Base-by-base conservation (phyloP, 2,797 vertebrate species). In the Pteronotus mesoamericanus region DNA sequence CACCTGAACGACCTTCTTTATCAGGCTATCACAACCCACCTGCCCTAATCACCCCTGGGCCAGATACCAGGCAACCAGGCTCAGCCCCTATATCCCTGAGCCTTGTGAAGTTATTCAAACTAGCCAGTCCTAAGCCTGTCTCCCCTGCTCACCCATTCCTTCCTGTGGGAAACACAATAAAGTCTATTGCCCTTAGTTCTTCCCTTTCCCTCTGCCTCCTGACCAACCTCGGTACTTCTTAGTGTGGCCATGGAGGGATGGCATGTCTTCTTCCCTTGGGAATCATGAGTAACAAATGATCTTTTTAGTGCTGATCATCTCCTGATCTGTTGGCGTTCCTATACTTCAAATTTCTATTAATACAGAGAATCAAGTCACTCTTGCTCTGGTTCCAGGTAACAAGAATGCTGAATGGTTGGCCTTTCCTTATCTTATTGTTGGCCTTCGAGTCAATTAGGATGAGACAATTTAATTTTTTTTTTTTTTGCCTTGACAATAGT, bases 161-260 rank as follows among this genome's bases (percentile, higher is more conserved):
- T 14, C 26, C 55, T 2, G 2, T 2, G 10, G 48, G 26, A 32
- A 66, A 34, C 21, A 24, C 34, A 24, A 9, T 22, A 55, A 89
- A 32, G 16, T 2, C 29, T 59, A 42, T 71, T 74, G 32, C 21
- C 48, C n/a, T 1, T 18, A n/a, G 32, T 29, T 71, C 26, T 2
- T 24, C 7, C 57, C 8, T 48, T 39, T 61, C 16, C 57, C 9
- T 69, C 34, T 32, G 11, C 37, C 37, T 94, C 26, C 61, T 64
- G 19, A 69, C 12, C 11, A 5, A 61, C 15, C 6, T 12, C 42
- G 9, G 32, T 3, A 7, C 16, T 71, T 39, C n/a, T 69, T 66
- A 2, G 0, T 18, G 18, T 42, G 14, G 37, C 8, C 59, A n/a
- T 2, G 1, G 9, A 14, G 19, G 14, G 1, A 0, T 29, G 29